Conservation (phyloP, 2,797 vertebrate species). For the Graptemys geographica region DNA sequence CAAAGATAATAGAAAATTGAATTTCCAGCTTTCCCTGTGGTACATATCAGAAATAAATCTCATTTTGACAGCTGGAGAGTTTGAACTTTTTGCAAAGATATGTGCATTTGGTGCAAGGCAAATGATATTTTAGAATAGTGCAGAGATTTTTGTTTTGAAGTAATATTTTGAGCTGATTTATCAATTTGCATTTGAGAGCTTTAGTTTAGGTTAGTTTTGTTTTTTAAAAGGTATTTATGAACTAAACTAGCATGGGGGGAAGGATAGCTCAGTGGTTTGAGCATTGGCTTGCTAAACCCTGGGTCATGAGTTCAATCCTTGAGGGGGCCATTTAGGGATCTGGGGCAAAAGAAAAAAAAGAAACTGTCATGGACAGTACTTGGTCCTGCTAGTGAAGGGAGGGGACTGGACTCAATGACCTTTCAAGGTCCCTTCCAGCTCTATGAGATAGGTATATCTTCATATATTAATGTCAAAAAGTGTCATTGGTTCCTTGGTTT, state of each 20-base stretch:
- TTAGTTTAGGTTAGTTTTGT: background rate
- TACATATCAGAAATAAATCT: slow-evolving; percentile 36
- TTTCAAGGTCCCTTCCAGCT: too few species aligned
- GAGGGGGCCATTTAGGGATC: too few species aligned
- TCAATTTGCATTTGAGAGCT: background rate
- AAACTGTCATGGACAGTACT: too few species aligned
- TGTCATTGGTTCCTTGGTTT: background rate
- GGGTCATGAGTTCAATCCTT: too few species aligned
- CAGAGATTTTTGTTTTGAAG: slow-evolving; percentile 2
- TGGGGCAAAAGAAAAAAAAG: too few species aligned
- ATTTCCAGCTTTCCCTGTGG: slow-evolving; percentile 36
- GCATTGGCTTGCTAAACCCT: too few species aligned
- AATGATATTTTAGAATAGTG: background rate
- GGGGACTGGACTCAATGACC: too few species aligned
- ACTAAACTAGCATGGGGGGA: background rate
- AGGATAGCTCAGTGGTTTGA: too few species aligned
- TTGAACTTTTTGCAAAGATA: slow-evolving; percentile 23
- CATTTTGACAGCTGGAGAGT: slow-evolving; percentile 32
- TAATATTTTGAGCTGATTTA: background rate
- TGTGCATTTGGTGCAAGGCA: slow-evolving; percentile 8
- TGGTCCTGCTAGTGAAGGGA: too few species aligned
- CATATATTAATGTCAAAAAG: background rate
- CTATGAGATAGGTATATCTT: too few species aligned
- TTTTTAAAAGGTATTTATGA: background rate
- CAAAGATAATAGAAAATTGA: slow-evolving; percentile 24